Evolutionary conservation across 2,113 vertebrate species (phyloP), one percentile per base, ranked within the genome.

Genomic region (Caracal caracal): DNA sequence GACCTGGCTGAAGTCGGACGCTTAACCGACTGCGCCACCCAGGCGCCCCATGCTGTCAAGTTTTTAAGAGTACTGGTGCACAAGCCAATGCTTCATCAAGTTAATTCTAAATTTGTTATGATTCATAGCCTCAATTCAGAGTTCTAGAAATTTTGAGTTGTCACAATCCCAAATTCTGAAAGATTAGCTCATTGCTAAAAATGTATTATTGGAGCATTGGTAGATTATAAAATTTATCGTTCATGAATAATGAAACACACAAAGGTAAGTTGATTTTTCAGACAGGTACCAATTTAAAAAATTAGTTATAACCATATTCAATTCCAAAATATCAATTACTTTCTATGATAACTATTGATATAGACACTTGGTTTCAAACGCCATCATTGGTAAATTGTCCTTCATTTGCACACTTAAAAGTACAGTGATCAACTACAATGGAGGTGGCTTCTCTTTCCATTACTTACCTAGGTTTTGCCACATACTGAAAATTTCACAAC

Each of bases 401-500:
- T 71, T 92, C 63, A 30, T 73, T 37, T 13, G 19, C 33, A 66
- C 9, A 10, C 30, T 35, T 71, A 26, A 19, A 81, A 53, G 63
- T 33, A 70, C 9, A 83, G 33, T 12, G 22, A 70, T 6, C 6
- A 93, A 30, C 70, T 51, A 59, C 0, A 73, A 40, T 2, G 16
- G 17, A 88, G 12, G 16, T 49, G 17, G 40, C 13, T 70, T 90
- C 88, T 79, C 40, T 93, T 85, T 80, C 26, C 53, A 81, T 63
- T 47, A 95, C 99, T 99, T 98, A 99, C 99, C 99, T 98, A 99
- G 98, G 98, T 99, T 99, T 98, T 99, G 99, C 99, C 99, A 99
- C 99, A 99, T 99, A 98, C 99, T 99, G 99, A 99, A 99, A 98
- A 99, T 99, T 98, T 99, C 99, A 98, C 99, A 99, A 68, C 99